Percentiles rank a stretch among this genome's conserved stretches.
Evolutionary conservation across 1,140 invertebrate species (phyloP).

Genomic region (Aphelenchoides besseyi): DNA sequence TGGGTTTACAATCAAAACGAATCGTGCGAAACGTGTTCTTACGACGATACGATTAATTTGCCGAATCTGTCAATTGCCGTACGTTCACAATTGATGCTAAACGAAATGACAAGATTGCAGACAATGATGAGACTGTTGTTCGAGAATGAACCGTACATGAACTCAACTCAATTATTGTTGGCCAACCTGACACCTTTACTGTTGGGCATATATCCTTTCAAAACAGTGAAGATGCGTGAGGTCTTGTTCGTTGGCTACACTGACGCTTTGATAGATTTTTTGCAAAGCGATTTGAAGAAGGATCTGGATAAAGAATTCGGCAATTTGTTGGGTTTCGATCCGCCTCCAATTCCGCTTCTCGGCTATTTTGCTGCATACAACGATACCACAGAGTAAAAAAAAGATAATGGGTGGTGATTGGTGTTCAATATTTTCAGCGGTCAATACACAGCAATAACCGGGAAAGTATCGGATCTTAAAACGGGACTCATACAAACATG

Average conservation of each 20-base stretch:
- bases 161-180: neutral
- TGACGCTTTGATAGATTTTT: constrained; percentile 12
- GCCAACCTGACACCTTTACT: neutral
- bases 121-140: constrained; percentile 9
- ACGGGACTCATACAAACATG: constrained; percentile 2
- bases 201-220: constrained; percentile 17
- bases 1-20: neutral
- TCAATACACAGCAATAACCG: constrained; percentile 6
- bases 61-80: constrained; percentile 21
- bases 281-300: constrained; percentile 12
- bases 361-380: constrained; percentile 16
- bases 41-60: constrained; percentile 8
- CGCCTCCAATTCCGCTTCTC: constrained; percentile 3
- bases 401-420: no score
- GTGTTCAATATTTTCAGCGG: constrained; percentile 2
- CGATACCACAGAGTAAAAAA: constrained; percentile 9
- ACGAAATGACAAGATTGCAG: constrained; percentile 9
- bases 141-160: neutral
- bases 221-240: constrained; percentile 5
- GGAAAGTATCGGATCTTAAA: neutral
- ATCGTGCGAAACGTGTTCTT: neutral
- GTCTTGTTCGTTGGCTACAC: constrained; percentile 16
- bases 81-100: neutral
- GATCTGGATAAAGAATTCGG: constrained; percentile 10
- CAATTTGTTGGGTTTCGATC: constrained; percentile 10